These are phyloP conservation scores for Apis dorsata DNA, from an alignment of 1,140 invertebrate species.

Conservation along the genomic window DNA sequence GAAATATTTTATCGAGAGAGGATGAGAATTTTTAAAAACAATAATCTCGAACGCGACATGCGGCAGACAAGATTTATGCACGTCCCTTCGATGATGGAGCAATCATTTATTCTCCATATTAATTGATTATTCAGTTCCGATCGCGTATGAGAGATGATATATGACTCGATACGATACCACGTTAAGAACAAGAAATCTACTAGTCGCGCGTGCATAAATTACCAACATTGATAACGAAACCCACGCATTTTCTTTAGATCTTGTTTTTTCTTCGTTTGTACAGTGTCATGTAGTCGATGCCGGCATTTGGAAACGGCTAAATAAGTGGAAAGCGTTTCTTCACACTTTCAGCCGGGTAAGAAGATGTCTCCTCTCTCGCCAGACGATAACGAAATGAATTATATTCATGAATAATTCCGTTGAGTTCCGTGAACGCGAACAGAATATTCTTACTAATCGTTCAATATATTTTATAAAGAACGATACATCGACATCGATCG, in stretches of 20 bases:
- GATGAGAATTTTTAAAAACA: neutral
- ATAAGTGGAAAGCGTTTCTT: conserved; percentile 33
- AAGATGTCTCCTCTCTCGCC: neutral
- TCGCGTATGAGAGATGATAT: conserved; percentile 38
- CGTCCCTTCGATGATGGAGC: conserved; percentile 19
- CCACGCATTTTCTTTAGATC: conserved; percentile 48
- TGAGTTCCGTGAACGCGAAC: neutral
- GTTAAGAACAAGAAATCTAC: conserved; percentile 40
- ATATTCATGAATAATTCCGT: conserved; percentile 39
- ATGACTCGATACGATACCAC: neutral
- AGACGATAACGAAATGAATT: conserved; percentile 24
- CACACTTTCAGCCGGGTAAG: conserved; percentile 5
- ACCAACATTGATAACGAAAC: conserved; percentile 44
- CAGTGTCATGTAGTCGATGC: conserved; percentile 1
- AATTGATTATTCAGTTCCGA: conserved; percentile 50
- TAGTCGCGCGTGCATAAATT: conserved; percentile 46
- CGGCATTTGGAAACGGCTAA: conserved; percentile 19
- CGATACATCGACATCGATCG: neutral
- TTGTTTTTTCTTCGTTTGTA: conserved; percentile 30
- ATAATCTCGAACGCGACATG: conserved; percentile 5
- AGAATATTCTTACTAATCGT: neutral
- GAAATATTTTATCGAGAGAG: neutral
- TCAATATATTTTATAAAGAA: neutral
- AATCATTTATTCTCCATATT: conserved; percentile 46
- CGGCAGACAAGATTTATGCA: conserved; percentile 15